These are phyloP conservation scores for Acyrthosiphon pisum DNA, from an alignment of 1,140 invertebrate species.

Conservation along the genomic window DNA sequence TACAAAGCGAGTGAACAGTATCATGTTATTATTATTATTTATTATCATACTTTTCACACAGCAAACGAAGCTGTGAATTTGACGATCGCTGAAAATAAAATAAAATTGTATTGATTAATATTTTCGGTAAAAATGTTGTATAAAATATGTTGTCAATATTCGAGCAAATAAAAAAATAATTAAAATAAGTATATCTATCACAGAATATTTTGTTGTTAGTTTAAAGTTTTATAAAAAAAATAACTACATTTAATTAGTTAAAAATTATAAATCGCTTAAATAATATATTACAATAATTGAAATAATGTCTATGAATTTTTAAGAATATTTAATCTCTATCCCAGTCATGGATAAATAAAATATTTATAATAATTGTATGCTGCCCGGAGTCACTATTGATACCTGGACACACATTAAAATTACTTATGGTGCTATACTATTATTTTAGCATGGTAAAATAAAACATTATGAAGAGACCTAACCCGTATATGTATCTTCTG, in stretches of 20 bases:
- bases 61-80: not conserved
- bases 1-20: not conserved
- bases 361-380: not conserved
- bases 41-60: not conserved
- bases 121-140: not conserved
- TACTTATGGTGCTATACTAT: no score
- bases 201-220: no score
- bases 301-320: not conserved
- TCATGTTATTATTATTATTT: not conserved
- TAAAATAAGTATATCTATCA: no score
- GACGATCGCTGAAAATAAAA: not conserved
- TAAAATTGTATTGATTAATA: not conserved
- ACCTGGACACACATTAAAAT: not conserved
- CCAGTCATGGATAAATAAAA: not conserved
- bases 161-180: no score
- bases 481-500: not conserved
- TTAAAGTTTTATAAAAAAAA: not conserved
- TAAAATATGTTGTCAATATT: not conserved
- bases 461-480: not conserved
- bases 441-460: not conserved
- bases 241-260: not conserved
- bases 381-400: not conserved
- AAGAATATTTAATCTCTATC: not conserved
- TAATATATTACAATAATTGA: not conserved
- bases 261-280: not conserved